Evolutionary conservation across 2,113 vertebrate species (phyloP), one percentile per base, ranked within the genome.

Genomic region (Erythrolamprus reginae): DNA sequence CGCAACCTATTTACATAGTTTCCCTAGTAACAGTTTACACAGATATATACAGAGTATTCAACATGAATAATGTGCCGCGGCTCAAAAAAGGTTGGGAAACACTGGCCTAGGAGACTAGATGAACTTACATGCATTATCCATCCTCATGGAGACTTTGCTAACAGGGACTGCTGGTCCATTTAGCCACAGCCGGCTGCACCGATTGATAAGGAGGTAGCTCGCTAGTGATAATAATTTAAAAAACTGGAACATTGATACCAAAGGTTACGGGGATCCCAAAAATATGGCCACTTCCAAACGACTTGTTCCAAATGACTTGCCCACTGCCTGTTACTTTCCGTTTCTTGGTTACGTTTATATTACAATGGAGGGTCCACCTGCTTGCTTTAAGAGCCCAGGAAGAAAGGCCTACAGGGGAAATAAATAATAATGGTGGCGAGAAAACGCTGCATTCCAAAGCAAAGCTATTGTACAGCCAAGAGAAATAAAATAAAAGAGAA

Each of bases 71-170:
- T n/a, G n/a, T n/a, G n/a, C n/a, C n/a, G n/a, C n/a, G n/a, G n/a
- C n/a, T n/a, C n/a, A n/a, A n/a, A n/a, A n/a, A n/a, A n/a, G n/a
- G n/a, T n/a, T n/a, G n/a, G n/a, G n/a, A n/a, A n/a, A n/a, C n/a
- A n/a, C n/a, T n/a, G n/a, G n/a, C n/a, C 90, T 38, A 47, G 45
- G 65, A 51, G 61, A 87, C 12, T 53, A 84, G 90, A 83, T 15
- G 52, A 47, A 83, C 83, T 92, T 82, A 52, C 70, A 58, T 86
- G 84, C 10, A n/a, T 89, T 87, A 87, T 45, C 88, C 28, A 53
- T 24, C 91, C 4, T 5, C 26, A 0, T 82, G 33, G 88, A 84
- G 88, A 89, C 51, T 92, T 82, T 87, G 84, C 84, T 89, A 89
- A 61, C n/a, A 51, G 65, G 10, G 33, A 48, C n/a, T 70, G 42